Base-by-base conservation (phyloP, 2,113 vertebrate genomes). In the Bufo bufo region DNA sequence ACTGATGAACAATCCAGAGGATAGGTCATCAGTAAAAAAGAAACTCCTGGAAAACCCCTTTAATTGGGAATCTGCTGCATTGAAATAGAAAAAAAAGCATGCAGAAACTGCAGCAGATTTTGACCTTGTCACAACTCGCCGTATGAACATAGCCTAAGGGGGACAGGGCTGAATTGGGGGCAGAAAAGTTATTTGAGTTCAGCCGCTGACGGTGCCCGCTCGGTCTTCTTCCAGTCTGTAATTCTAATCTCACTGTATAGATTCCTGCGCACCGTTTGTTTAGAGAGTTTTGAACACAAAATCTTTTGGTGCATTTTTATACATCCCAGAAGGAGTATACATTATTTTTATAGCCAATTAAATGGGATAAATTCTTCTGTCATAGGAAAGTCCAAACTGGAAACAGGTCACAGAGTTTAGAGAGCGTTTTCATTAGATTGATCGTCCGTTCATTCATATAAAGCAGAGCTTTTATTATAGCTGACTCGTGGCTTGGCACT, bases 261-360 rank as follows among this genome's bases (percentile, higher is more conserved):
- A 23, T 78, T 14, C 50, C 56, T 78, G 50, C 14, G 56, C 49
- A 77, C 50, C n/a, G 50, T 77, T 50, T 77, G 50, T 50, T 47
- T 16, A 74, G 71, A 47, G 47, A 16, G 43, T 74, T 75, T 50
- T 75, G 72, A 45, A 50, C 7, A 16, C 11, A 2, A 12, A 23
- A 61, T 58, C 23, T 50, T 8, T 75, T 81, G 79, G 56, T 61
- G 79, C 23, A 59, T 81, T 45, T 81, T 59, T 81, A 61, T 54
- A 56, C 77, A 54, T 78, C 77, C 77, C 77, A 78, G 54, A 78
- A 78, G 50, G 77, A 78, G 77, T 78, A 75, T 75, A 56, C 77
- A 78, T 78, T 56, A 78, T 78, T 82, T 81, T 59, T 82, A 82
- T 20, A 82, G 23, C 43, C 79, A 82, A 80, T 80, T 59, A 80